Percentiles rank a stretch among this genome's conserved stretches.
Evolutionary conservation across 2,113 vertebrate species (phyloP).

Genomic region (Malurus alboscapulatus): DNA sequence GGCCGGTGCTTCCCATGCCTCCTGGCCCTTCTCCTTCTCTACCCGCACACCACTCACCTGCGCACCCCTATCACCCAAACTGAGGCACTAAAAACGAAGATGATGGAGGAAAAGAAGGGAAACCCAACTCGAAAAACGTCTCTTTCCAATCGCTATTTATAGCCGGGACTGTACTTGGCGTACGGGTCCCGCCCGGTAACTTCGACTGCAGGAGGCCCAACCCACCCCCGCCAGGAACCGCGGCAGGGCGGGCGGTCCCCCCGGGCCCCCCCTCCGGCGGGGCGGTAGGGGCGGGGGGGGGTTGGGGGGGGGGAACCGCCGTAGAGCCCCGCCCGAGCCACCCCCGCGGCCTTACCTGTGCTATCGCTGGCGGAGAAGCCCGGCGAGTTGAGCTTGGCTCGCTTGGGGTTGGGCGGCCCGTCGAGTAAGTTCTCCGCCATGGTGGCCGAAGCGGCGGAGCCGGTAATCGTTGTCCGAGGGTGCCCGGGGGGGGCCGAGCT

Average conservation of each 20-base stretch:
- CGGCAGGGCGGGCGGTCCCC: not conserved
- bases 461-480: not conserved
- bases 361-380: conserved; percentile 88
- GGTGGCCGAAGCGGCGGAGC: conserved; percentile 59
- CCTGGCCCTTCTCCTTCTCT: not conserved
- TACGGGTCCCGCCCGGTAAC: conserved; percentile 25
- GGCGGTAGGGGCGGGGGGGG: too few species aligned
- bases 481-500: not conserved
- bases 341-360: conserved; percentile 81
- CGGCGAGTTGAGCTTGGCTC: conserved; percentile 93
- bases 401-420: conserved; percentile 90
- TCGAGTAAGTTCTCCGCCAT: conserved; percentile 97
- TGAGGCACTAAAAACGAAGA: not conserved
- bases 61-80: not conserved
- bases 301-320: not conserved
- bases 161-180: conserved; percentile 1
- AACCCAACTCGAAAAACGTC: not conserved
- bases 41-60: not conserved
- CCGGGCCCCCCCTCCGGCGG: not conserved
- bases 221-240: conserved; percentile 6
- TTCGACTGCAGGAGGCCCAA: conserved; percentile 1
- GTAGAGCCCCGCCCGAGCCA: not conserved
- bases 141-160: conserved; percentile 24
- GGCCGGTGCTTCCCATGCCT: not conserved
- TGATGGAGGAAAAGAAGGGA: not conserved